Evolutionary conservation across 2,888 invertebrate species (phyloP), one percentile per base, ranked within the genome.

Genomic region (Harpalus rufipes): DNA sequence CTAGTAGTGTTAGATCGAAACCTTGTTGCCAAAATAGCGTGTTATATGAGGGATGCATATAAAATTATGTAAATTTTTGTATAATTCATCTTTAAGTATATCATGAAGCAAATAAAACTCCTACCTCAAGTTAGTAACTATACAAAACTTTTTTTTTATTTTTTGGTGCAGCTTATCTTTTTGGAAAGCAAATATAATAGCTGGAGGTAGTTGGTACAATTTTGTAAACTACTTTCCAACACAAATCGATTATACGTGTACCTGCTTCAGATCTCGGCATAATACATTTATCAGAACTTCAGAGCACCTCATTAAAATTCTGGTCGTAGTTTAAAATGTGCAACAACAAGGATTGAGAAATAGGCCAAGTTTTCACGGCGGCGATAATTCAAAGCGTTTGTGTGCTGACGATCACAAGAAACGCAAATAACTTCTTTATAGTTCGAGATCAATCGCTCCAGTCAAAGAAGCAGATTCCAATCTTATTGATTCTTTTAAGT

Each of bases 231-330:
- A 39, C 39, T 39, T 14, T 18, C 8, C 3, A 63, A 63, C 68
- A 25, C 32, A 68, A 68, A 68, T 68, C 68, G 68, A 68, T 68
- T 39, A 68, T 10, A 14, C 68, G 59, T 59, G 59, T 59, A 32
- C 39, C 68, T 39, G 39, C 7, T 39, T 12, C 12, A 63, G 21
- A 63, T 63, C 39, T 32, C 10, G 8, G 68, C 63, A 68, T 68
- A 68, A 68, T 39, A 14, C 39, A 68, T 68, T 68, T 68, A 25
- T 68, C 68, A 68, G 39, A 68, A 68, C 44, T 78, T 78, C 25
- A 78, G 32, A 68, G n/a, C 25, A 68, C 44, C 56, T 78, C 25
- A 78, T 78, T 78, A 78, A 78, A 78, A 78, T 78, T 78, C 78
- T 44, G 72, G 14, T 74, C 72, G 78, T 32, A 74, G 44, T 44